These are phyloP conservation scores for Eristalis intricaria DNA, from an alignment of 2,888 invertebrate genomes.

Conservation along the genomic window DNA sequence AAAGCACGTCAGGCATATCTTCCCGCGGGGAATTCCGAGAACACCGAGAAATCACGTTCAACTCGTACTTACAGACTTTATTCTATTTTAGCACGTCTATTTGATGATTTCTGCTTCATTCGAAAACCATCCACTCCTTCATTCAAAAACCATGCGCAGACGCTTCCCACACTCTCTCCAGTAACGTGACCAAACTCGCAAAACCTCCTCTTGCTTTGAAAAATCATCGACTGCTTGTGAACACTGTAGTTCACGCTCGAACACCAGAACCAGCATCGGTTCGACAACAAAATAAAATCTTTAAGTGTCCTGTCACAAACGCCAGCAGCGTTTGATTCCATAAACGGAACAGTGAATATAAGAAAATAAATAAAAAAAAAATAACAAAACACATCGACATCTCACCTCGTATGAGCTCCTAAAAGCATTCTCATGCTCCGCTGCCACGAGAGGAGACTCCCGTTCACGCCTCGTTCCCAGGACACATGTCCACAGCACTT, in stretches of 20 bases:
- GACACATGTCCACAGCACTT: constrained; percentile 1
- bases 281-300: not conserved
- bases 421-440: constrained; percentile 7
- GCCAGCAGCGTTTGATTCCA: not conserved
- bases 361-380: not conserved
- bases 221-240: not conserved
- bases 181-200: too few species aligned
- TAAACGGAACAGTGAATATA: not conserved
- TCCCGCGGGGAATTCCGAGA: too few species aligned
- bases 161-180: too few species aligned
- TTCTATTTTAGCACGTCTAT: too few species aligned
- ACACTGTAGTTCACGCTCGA: not conserved
- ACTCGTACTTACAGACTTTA: too few species aligned
- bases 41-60: too few species aligned
- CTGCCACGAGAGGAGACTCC: not conserved
- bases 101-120: too few species aligned
- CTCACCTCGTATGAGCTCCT: not conserved
- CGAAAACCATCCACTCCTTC: too few species aligned
- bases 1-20: too few species aligned
- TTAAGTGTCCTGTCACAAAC: not conserved
- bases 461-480: not conserved
- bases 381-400: not conserved
- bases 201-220: too few species aligned
- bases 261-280: not conserved
- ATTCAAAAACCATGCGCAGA: too few species aligned